phyloP scores from a whole-genome alignment of 2,113 vertebrate genomes.

The Tursiops truncatus region DNA sequence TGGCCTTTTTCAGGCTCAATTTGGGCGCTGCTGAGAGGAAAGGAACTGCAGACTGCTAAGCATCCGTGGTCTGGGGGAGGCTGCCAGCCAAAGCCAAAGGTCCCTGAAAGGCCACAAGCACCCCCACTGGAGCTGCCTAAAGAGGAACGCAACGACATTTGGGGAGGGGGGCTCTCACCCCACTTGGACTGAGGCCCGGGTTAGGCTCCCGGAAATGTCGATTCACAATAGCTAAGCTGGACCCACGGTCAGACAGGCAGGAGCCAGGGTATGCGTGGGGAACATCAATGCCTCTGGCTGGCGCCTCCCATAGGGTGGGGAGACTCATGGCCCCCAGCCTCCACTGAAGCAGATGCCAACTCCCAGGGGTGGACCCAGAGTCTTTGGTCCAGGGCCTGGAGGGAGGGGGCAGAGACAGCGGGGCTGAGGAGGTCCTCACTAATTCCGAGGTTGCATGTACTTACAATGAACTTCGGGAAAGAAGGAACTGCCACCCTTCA shows the following conservation, averaged over 20 bases:
- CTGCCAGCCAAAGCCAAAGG: constrained; percentile 58
- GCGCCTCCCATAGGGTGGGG: neutral
- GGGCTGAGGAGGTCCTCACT: neutral
- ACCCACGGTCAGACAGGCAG: neutral
- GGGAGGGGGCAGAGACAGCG: neutral
- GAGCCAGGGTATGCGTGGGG: neutral
- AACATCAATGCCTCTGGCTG: constrained; percentile 38
- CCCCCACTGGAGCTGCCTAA: neutral
- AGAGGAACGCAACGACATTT: constrained; percentile 33
- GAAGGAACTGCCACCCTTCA: neutral
- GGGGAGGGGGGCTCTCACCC: neutral
- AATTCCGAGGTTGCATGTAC: neutral
- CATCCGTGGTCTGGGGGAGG: neutral
- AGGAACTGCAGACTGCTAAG: neutral
- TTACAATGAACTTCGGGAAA: constrained; percentile 54
- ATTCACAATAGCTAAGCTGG: constrained; percentile 20
- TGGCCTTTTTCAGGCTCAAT: neutral
- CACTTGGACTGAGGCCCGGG: neutral
- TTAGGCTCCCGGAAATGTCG: constrained; percentile 18
- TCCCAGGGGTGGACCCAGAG: neutral
- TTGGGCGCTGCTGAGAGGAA: neutral
- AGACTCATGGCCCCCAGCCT: neutral
- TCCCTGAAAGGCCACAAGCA: neutral
- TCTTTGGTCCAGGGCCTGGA: neutral
- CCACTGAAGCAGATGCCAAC: neutral